These are phyloP conservation scores for Drosophila bipectinata DNA, from an alignment of 1,140 invertebrate species.

Conservation along the genomic window DNA sequence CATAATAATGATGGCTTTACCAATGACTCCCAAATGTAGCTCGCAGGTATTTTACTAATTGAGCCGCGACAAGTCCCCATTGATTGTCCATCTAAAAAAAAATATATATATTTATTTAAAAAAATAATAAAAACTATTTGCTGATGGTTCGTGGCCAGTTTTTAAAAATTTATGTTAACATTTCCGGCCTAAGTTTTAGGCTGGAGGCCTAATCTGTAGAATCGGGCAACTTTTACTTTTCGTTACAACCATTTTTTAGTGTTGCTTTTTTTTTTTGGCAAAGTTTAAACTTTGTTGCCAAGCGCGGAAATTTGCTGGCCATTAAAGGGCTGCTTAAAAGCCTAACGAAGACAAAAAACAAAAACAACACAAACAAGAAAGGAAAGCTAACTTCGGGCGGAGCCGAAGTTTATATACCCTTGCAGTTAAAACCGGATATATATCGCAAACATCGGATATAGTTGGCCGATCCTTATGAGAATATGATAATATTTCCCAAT, in stretches of 20 bases:
- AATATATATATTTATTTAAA: slow-evolving; percentile 2
- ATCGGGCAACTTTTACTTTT: slow-evolving; percentile 72
- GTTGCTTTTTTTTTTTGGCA: slow-evolving; percentile 16
- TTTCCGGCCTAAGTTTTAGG: slow-evolving; percentile 55
- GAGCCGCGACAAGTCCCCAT: slow-evolving; percentile 67
- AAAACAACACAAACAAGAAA: slow-evolving; percentile 7
- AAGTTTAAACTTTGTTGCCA: slow-evolving; percentile 33
- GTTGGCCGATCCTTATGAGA: too few species aligned
- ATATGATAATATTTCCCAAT: too few species aligned
- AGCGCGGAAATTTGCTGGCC: slow-evolving; percentile 34
- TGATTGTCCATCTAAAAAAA: slow-evolving; percentile 1
- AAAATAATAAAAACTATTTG: slow-evolving; percentile 13
- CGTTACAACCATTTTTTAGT: slow-evolving; percentile 12
- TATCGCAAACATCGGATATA: too few species aligned
- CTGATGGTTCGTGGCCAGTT: slow-evolving; percentile 50
- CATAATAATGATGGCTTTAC: slow-evolving; percentile 59
- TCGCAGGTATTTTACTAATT: slow-evolving; percentile 74
- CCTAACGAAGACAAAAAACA: slow-evolving; percentile 5
- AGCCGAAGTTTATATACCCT: too few species aligned
- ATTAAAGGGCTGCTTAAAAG: slow-evolving; percentile 43
- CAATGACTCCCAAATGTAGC: slow-evolving; percentile 38
- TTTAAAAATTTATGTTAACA: slow-evolving; percentile 72
- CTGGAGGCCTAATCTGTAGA: slow-evolving; percentile 62
- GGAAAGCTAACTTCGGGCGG: too few species aligned
- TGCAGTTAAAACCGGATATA: too few species aligned